Evolutionary conservation across 2,888 invertebrate species (phyloP).

Genomic region (Epirrhoe alternata): DNA sequence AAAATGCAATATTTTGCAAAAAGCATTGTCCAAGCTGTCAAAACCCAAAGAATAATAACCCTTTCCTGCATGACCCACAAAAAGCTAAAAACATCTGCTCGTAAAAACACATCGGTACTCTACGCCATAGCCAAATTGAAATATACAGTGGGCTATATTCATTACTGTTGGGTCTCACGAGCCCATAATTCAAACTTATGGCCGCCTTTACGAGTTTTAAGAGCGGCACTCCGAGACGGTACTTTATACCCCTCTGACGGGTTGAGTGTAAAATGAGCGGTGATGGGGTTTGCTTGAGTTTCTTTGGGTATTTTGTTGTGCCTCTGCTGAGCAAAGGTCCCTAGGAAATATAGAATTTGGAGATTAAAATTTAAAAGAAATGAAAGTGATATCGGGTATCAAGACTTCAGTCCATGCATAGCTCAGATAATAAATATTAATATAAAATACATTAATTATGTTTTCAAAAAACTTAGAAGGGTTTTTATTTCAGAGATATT

Average conservation of each 20-base stretch:
- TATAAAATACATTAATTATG: too few species aligned
- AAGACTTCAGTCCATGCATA: too few species aligned
- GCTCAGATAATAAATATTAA: too few species aligned
- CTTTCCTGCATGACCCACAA: constrained; percentile 41
- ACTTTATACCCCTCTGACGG: constrained; percentile 44
- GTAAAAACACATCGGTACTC: constrained; percentile 63
- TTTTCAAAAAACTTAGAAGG: too few species aligned
- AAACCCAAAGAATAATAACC: constrained; percentile 37
- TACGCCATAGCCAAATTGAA: constrained; percentile 72
- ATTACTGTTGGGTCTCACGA: constrained; percentile 68
- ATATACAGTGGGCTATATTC: constrained; percentile 80
- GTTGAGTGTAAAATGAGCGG: constrained; percentile 44
- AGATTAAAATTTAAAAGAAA: too few species aligned
- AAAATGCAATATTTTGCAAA: constrained; percentile 15
- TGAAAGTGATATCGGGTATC: too few species aligned
- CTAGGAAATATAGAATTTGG: too few species aligned
- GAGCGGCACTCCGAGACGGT: constrained; percentile 63
- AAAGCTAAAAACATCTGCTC: constrained; percentile 53
- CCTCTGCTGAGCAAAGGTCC: too few species aligned
- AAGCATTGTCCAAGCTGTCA: constrained; percentile 14
- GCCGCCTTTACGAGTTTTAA: constrained; percentile 76
- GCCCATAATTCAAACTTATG: constrained; percentile 78
- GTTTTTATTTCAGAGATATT: too few species aligned
- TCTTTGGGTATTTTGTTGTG: background rate
- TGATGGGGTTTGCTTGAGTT: constrained; percentile 38